Percentiles rank a stretch among this genome's conserved stretches.
These are phyloP conservation scores for Desmophyllum pertusum DNA, from an alignment of 92 coral and sea anemone species.

Conservation along the genomic window DNA sequence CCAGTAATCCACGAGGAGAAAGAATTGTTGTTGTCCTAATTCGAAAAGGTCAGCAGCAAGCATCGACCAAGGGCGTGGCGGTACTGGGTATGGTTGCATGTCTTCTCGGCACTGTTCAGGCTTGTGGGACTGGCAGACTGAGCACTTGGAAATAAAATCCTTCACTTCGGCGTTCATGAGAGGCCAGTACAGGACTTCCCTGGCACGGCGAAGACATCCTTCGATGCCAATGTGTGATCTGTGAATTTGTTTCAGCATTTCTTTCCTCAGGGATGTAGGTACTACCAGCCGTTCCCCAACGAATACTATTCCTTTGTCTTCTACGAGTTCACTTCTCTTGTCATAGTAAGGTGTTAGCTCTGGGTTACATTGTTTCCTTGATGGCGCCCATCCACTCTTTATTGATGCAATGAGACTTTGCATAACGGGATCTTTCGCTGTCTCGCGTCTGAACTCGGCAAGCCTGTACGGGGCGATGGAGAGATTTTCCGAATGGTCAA, in stretches of 20 bases:
- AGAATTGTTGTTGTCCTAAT: slow-evolving; percentile 43
- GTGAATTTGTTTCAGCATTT: slow-evolving; percentile 30
- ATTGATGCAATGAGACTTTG: slow-evolving; percentile 41
- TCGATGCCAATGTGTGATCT: slow-evolving; percentile 17
- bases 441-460: too few relatives aligned
- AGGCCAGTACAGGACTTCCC: slow-evolving; percentile 53
- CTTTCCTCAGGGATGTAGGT: slow-evolving; percentile 16
- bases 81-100: slow-evolving; percentile 27
- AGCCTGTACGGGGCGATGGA: too few relatives aligned
- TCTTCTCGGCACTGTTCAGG: slow-evolving; percentile 57
- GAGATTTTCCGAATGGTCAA: too few relatives aligned
- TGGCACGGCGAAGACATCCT: slow-evolving; percentile 44
- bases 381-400: slow-evolving; percentile 30
- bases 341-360: slow-evolving; percentile 38
- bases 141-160: slow-evolving; percentile 16
- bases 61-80: slow-evolving; percentile 49
- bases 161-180: slow-evolving; percentile 18
- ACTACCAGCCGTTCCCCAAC: slow-evolving; percentile 39
- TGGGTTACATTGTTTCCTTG: slow-evolving; percentile 20
- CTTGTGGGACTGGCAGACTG: slow-evolving; percentile 18
- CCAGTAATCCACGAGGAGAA: slow-evolving; percentile 50
- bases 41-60: slow-evolving; percentile 40
- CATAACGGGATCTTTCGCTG: slow-evolving; percentile 41
- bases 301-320: slow-evolving; percentile 40
- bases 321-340: slow-evolving; percentile 37